Percentiles rank a stretch among this genome's conserved stretches.
Conservation (phyloP, 1,140 invertebrate genomes). For the Melipona quadrifasciata region DNA sequence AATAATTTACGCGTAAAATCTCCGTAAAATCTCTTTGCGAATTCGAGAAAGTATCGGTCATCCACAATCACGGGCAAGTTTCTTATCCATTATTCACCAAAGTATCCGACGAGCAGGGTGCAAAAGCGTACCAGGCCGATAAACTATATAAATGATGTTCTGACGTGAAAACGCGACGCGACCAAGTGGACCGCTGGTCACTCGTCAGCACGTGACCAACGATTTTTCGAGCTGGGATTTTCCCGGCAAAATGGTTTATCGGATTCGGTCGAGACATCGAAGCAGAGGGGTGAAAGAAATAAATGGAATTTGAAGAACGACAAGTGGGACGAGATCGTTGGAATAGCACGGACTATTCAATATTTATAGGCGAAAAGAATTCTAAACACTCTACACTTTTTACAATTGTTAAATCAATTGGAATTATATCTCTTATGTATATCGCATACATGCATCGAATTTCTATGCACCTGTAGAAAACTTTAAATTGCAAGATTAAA, state of each 20-base stretch:
- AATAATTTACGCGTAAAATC: background rate
- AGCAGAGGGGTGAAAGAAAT: background rate
- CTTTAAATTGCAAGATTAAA: too few relatives aligned
- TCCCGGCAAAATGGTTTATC: conserved; percentile 12
- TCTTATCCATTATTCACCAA: conserved; percentile 29
- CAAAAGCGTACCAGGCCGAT: conserved; percentile 33
- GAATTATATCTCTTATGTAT: too few relatives aligned
- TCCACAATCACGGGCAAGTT: background rate
- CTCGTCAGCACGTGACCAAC: conserved; percentile 61
- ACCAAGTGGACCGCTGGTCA: conserved; percentile 44
- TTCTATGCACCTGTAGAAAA: too few relatives aligned
- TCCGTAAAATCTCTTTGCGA: background rate
- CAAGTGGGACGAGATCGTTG: background rate
- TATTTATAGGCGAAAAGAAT: too few relatives aligned
- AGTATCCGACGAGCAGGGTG: conserved; percentile 11
- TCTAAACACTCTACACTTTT: too few relatives aligned
- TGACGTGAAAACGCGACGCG: conserved; percentile 54
- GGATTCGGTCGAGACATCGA: background rate
- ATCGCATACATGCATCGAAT: too few relatives aligned
- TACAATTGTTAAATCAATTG: too few relatives aligned
- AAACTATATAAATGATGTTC: conserved; percentile 61
- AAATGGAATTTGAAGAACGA: background rate
- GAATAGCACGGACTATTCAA: background rate
- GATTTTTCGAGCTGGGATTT: conserved; percentile 8
- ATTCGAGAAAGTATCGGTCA: background rate